Conservation (phyloP, 2,888 invertebrate species). For the Hermaeophaga mercurialis region DNA sequence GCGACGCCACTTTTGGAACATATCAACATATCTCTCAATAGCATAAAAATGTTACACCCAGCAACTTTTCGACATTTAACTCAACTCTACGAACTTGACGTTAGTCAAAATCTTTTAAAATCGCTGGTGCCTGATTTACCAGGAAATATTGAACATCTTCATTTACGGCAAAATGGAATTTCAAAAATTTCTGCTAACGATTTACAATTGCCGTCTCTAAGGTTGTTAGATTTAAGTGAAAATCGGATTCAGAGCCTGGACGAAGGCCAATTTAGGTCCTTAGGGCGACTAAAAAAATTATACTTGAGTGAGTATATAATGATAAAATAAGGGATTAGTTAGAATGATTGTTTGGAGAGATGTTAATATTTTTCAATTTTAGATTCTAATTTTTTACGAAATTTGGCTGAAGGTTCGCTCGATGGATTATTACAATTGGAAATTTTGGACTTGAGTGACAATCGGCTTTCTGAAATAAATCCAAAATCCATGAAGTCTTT, state of each 20-base stretch:
- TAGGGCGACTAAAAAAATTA: constrained; percentile 71
- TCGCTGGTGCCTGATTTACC: constrained; percentile 81
- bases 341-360: too few relatives aligned
- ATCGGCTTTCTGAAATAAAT: constrained; percentile 71
- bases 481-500: constrained; percentile 69
- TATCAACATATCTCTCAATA: constrained; percentile 79
- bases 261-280: constrained; percentile 66
- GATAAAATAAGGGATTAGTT: too few relatives aligned
- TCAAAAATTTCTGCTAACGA: constrained; percentile 70
- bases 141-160: constrained; percentile 75
- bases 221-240: constrained; percentile 75
- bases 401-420: constrained; percentile 72
- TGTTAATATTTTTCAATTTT: too few relatives aligned
- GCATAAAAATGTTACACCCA: constrained; percentile 72
- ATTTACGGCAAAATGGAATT: constrained; percentile 70
- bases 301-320: constrained; percentile 66
- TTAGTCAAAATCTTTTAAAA: constrained; percentile 73
- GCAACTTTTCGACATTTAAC: constrained; percentile 76
- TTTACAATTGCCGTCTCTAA: constrained; percentile 72
- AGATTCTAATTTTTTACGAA: constrained; percentile 73
- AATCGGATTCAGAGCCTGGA: constrained; percentile 76
- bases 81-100: constrained; percentile 79
- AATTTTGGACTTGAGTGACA: constrained; percentile 74
- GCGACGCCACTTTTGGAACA: constrained; percentile 76
- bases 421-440: constrained; percentile 73